A percentile compares a stretch with the other conserved stretches of the same genome.
Conservation (phyloP, 2,797 vertebrate species). For the Centropyge bicolor region DNA sequence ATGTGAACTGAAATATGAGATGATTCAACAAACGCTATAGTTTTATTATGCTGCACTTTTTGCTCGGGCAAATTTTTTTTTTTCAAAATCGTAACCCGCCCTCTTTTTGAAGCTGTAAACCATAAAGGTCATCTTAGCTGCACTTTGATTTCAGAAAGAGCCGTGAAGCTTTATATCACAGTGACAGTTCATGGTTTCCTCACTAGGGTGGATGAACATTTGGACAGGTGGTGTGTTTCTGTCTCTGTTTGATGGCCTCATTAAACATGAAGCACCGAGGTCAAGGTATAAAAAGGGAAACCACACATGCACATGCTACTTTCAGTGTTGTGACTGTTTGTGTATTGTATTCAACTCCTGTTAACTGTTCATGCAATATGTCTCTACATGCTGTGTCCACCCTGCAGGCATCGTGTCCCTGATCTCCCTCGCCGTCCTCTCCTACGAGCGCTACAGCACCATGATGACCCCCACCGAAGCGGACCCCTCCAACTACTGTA, state of each 20-base stretch:
- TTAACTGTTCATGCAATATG: not conserved
- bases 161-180: conserved; percentile 20
- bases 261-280: conserved; percentile 29
- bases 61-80: conserved; percentile 12
- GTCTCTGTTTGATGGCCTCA: conserved; percentile 26
- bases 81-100: not conserved
- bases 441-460: conserved; percentile 88
- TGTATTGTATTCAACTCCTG: not conserved
- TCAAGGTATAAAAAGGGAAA: not conserved
- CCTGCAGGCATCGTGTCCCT: conserved; percentile 87
- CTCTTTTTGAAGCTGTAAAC: conserved; percentile 26
- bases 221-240: conserved; percentile 2
- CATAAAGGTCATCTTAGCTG: conserved; percentile 24
- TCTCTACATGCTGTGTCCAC: not conserved
- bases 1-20: conserved; percentile 29
- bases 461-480: conserved; percentile 86
- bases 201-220: conserved; percentile 10
- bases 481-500: conserved; percentile 87
- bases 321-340: not conserved
- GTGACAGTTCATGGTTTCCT: conserved; percentile 25
- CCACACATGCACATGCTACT: not conserved
- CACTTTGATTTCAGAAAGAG: conserved; percentile 31
- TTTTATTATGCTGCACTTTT: conserved; percentile 21
- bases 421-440: conserved; percentile 88
- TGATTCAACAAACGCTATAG: conserved; percentile 1